phyloP scores from a whole-genome alignment of 30 jellyfish, hydroid and myxozoan genomes.

The Chrysaora quinquecirrha region DNA sequence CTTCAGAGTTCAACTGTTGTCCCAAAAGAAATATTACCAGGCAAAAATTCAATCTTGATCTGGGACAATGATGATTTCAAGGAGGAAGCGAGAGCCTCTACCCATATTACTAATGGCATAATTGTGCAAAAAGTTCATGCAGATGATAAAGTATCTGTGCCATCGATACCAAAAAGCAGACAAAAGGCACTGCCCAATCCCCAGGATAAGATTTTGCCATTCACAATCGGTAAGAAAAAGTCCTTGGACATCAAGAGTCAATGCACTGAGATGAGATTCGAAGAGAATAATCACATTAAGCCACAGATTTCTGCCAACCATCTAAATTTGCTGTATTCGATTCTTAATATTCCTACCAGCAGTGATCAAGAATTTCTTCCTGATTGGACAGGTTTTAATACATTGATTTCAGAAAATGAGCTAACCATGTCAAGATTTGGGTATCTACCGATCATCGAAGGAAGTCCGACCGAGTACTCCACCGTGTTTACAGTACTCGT shows the following conservation, averaged over 20 bases:
- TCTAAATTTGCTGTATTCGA: neutral
- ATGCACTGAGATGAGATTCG: slow-evolving; percentile 4
- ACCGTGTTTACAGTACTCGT: neutral
- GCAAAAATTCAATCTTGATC: neutral
- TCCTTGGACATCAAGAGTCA: slow-evolving; percentile 4
- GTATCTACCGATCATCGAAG: slow-evolving; percentile 35
- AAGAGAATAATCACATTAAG: neutral
- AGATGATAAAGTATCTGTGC: slow-evolving; percentile 1
- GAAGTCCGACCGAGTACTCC: slow-evolving; percentile 17
- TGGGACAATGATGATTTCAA: slow-evolving; percentile 13
- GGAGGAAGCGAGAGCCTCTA: slow-evolving; percentile 21
- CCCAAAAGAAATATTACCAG: slow-evolving; percentile 12
- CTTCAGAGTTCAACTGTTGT: neutral
- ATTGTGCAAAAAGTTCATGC: slow-evolving; percentile 1
- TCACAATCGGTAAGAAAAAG: neutral
- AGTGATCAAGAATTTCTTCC: slow-evolving; percentile 1
- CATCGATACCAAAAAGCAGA: slow-evolving; percentile 2
- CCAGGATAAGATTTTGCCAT: slow-evolving; percentile 2
- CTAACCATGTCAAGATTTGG: slow-evolving; percentile 25
- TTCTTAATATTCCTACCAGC: neutral
- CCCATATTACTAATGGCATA: slow-evolving; percentile 13
- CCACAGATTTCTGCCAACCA: slow-evolving; percentile 3
- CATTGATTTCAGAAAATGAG: neutral
- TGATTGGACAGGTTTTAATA: slow-evolving; percentile 25
- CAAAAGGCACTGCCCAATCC: slow-evolving; percentile 6